These are phyloP conservation scores for Sturmia bella DNA, from an alignment of 2,888 invertebrate species.

Conservation along the genomic window DNA sequence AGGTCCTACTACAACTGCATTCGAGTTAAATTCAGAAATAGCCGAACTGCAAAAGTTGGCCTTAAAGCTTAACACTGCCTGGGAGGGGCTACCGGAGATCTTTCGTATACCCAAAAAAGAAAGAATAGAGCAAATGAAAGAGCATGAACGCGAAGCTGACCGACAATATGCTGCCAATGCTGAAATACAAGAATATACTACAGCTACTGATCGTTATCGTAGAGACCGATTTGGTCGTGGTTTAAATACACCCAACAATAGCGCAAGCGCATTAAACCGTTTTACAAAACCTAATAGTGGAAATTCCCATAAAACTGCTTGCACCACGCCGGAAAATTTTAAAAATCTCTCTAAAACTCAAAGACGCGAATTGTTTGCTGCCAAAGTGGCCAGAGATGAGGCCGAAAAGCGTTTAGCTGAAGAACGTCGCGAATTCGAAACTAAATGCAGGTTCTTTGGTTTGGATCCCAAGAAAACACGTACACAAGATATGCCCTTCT, in stretches of 20 bases:
- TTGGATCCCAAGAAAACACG: constrained; percentile 77
- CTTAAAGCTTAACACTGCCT: constrained; percentile 74
- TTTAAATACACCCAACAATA: constrained; percentile 22
- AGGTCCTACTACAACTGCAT: neutral
- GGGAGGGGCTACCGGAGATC: constrained; percentile 82
- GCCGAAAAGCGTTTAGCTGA: constrained; percentile 80
- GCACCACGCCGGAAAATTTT: constrained; percentile 64
- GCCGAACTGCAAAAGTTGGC: constrained; percentile 76
- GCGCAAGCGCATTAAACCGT: constrained; percentile 39
- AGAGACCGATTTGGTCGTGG: constrained; percentile 72
- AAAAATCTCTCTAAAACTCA: constrained; percentile 79
- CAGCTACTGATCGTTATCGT: constrained; percentile 68
- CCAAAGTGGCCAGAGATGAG: constrained; percentile 80
- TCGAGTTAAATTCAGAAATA: constrained; percentile 53
- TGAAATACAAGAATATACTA: constrained; percentile 49
- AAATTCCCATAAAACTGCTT: constrained; percentile 59
- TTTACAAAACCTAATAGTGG: constrained; percentile 64
- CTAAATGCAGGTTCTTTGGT: constrained; percentile 80
- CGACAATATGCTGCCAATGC: constrained; percentile 80
- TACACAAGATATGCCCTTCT: constrained; percentile 79
- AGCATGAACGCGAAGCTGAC: constrained; percentile 95
- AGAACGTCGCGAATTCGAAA: constrained; percentile 79
- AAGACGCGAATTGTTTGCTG: constrained; percentile 80
- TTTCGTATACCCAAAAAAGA: constrained; percentile 97
- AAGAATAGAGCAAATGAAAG: constrained; percentile 96